Evolutionary conservation across 2,113 vertebrate genomes (phyloP), one percentile per base, ranked within the genome.

Genomic region (Pluvialis apricaria): DNA sequence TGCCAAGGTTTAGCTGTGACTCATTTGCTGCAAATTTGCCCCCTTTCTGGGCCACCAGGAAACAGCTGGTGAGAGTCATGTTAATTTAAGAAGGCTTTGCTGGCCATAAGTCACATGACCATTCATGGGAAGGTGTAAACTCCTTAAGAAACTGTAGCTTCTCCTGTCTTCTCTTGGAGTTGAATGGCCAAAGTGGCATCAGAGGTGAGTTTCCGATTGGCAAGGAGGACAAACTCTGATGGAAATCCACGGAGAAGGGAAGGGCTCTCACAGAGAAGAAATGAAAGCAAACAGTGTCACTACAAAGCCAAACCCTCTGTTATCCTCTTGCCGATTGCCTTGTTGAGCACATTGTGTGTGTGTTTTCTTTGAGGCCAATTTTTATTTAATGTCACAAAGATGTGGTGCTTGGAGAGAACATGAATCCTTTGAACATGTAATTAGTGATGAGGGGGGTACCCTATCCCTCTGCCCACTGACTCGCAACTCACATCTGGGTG

Each of bases 371-470:
- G 75, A 97, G 84, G 73, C 24, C 5, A 2, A 4, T 44, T 93
- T 82, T 80, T 64, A 32, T 85, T 94, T 94, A 89, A 94, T 58
- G 84, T 86, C 90, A 57, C 73, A 71, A 95, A 95, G 88, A 92
- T 52, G 61, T 26, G 45, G 36, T 29, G 61, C 88, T 88, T 16
- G 73, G 17, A 65, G 80, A 90, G 90, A 78, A 55, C 71, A 47
- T 1, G 11, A 84, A 79, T 45, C 82, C 90, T 97, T 94, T 94
- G 88, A 97, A 93, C 1, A 0, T 62, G 82, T 95, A 83, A 93
- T 96, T 89, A 85, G 68, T 36, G 66, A 17, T 19, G 77, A 47
- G 62, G 51, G 49, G 69, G 68, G 20, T 17, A 20, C 34, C 65
- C 42, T 79, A 19, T 89, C n/a, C 29, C 54, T 86, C 85, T 95